Evolutionary conservation across 2,113 vertebrate species (phyloP).

Genomic region (Myocastor coypus): DNA sequence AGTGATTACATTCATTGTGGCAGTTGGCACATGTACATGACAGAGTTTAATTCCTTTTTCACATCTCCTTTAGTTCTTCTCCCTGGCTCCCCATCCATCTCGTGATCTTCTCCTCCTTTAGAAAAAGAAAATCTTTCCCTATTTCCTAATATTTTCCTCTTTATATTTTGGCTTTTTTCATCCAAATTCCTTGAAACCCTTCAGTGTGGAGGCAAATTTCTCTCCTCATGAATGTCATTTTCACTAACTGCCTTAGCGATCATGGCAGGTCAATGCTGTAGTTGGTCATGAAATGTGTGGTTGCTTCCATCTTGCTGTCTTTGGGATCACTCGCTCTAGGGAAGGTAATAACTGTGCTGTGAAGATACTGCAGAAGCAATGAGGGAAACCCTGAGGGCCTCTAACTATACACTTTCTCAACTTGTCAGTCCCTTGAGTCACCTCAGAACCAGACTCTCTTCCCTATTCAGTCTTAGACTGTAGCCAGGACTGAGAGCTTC

Average conservation of each 20-base stretch:
- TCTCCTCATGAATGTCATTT: neutral
- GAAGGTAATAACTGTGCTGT: neutral
- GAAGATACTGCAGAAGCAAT: neutral
- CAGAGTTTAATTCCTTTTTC: neutral
- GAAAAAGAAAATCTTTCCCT: neutral
- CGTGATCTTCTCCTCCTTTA: neutral
- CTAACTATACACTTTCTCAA: neutral
- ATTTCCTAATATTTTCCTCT: neutral
- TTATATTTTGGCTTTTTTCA: neutral
- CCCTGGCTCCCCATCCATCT: neutral
- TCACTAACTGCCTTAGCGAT: neutral
- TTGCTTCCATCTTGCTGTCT: neutral
- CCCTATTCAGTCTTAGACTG: neutral
- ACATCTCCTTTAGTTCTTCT: neutral
- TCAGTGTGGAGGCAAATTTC: neutral
- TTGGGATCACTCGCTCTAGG: neutral
- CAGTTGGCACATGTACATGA: neutral
- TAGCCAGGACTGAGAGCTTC: neutral
- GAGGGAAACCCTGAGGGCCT: neutral
- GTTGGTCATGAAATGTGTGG: neutral
- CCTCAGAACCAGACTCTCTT: neutral
- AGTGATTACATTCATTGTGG: neutral
- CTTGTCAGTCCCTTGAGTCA: neutral
- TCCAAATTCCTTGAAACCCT: neutral
- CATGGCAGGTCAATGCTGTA: no score